These are phyloP conservation scores for Stigmatopora nigra DNA, from an alignment of 2,113 vertebrate species.

Conservation along the genomic window DNA sequence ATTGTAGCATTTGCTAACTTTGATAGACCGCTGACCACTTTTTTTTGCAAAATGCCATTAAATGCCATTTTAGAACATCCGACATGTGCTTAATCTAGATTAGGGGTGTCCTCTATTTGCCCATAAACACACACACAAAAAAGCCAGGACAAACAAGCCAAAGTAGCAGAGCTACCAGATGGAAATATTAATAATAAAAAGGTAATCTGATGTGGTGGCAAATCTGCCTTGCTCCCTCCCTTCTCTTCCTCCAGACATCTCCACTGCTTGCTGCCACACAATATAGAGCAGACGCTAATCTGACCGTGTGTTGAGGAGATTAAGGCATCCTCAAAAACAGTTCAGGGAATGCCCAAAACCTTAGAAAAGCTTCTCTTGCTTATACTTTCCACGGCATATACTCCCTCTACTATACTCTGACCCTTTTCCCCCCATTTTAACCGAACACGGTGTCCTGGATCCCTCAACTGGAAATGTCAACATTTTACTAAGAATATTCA, in stretches of 20 bases:
- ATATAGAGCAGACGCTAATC: conserved; percentile 67
- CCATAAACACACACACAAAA: conserved; percentile 26
- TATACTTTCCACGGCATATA: conserved; percentile 8
- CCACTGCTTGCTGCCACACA: conserved; percentile 48
- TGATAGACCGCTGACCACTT: not conserved
- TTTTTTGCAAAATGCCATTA: not conserved
- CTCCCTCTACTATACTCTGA: conserved; percentile 50
- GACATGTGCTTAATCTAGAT: conserved; percentile 28
- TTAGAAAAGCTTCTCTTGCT: conserved; percentile 17
- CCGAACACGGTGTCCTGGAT: conserved; percentile 42
- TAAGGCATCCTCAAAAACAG: conserved; percentile 52
- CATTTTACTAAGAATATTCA: conserved; percentile 47
- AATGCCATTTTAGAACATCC: conserved; percentile 3
- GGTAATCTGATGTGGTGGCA: conserved; percentile 51
- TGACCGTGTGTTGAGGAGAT: conserved; percentile 57
- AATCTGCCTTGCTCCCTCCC: conserved; percentile 27
- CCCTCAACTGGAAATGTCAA: conserved; percentile 57
- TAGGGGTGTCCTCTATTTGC: conserved; percentile 23
- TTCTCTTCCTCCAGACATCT: conserved; percentile 30
- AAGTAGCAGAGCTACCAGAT: conserved; percentile 50
- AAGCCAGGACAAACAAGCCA: conserved; percentile 42
- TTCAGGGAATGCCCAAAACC: conserved; percentile 27
- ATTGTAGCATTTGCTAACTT: not conserved
- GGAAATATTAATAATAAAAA: conserved; percentile 55
- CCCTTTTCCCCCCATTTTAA: conserved; percentile 55